A percentile compares a stretch with the other conserved stretches of the same genome.
phyloP scores from a whole-genome alignment of 2,113 vertebrate genomes.

The Cyprinus carpio region DNA sequence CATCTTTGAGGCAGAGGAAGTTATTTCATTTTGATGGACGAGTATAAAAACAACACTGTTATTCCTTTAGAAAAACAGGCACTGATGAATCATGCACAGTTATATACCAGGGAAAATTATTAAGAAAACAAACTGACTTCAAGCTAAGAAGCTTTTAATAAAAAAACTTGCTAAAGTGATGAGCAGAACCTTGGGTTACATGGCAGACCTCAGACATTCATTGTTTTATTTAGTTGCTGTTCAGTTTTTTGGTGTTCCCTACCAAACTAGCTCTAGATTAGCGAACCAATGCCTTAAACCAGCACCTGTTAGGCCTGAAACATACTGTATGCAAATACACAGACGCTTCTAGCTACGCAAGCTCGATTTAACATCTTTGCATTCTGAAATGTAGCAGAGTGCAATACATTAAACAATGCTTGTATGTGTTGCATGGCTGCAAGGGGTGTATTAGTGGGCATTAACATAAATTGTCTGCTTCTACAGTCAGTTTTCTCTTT shows the following conservation, averaged over 20 bases:
- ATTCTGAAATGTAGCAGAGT: not conserved
- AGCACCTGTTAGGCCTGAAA: not conserved
- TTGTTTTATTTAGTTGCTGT: not conserved
- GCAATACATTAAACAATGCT: not conserved
- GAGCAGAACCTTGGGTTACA: not conserved
- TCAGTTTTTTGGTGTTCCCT: not conserved
- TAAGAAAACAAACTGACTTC: not conserved
- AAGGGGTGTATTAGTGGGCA: not conserved
- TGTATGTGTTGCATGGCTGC: not conserved
- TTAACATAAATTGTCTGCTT: not conserved
- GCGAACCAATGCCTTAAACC: not conserved
- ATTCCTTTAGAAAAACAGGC: not conserved
- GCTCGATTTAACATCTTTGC: not conserved
- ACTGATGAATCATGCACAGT: not conserved
- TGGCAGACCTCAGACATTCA: not conserved
- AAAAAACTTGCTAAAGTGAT: not conserved
- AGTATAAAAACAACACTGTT: not conserved
- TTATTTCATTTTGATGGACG: not conserved
- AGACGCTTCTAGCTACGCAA: not conserved
- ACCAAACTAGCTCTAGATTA: not conserved
- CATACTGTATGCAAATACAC: not conserved
- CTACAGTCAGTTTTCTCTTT: not conserved
- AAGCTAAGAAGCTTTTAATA: not conserved
- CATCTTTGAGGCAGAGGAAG: constrained; percentile 3
- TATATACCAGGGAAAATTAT: not conserved